Evolutionary conservation across 2,888 invertebrate species (phyloP).

Genomic region (Eretmocerus hayati): DNA sequence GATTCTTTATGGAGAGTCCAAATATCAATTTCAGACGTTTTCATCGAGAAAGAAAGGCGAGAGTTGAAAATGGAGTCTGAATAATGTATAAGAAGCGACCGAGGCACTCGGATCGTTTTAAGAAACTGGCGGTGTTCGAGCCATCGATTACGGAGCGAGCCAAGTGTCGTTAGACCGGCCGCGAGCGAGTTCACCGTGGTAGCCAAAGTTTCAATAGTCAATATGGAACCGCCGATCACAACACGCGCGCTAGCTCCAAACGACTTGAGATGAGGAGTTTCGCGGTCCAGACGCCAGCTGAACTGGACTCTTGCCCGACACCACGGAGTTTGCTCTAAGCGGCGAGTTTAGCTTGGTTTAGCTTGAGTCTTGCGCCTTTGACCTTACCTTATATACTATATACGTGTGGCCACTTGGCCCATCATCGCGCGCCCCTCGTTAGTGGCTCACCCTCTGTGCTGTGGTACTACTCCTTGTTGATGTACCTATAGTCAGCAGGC

Average conservation of each 20-base stretch:
- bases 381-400: too few species aligned
- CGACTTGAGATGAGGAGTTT: not conserved
- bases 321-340: constrained; percentile 6
- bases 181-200: not conserved
- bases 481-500: too few species aligned
- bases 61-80: too few species aligned
- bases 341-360: constrained; percentile 11
- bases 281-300: not conserved
- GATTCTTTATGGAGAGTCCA: too few species aligned
- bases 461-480: too few species aligned
- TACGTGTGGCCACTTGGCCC: too few species aligned
- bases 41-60: too few species aligned
- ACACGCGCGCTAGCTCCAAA: not conserved
- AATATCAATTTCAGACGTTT: too few species aligned
- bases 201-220: constrained; percentile 11
- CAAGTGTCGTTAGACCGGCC: constrained; percentile 11
- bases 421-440: not conserved
- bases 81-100: too few species aligned
- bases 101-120: too few species aligned
- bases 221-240: constrained; percentile 9
- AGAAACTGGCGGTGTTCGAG: constrained; percentile 8
- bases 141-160: constrained; percentile 8
- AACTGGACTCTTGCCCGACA: not conserved
- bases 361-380: not conserved
- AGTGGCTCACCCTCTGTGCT: not conserved